Evolutionary conservation across 92 coral and sea anemone species (phyloP), one percentile per base, ranked within the genome.

Genomic region (Plumapathes pennacea): DNA sequence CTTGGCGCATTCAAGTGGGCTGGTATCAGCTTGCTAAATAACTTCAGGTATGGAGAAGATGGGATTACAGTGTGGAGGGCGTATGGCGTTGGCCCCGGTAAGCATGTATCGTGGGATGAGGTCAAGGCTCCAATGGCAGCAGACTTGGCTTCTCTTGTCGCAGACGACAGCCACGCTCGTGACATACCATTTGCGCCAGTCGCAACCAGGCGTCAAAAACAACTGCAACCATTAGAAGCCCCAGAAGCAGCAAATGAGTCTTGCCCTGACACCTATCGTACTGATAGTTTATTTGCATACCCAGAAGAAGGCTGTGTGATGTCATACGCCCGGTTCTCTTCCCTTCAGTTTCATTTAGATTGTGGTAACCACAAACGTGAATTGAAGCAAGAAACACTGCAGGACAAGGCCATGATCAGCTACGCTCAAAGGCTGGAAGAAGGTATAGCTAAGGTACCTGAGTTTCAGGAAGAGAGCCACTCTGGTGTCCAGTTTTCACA

Each of bases 371-470:
- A 74, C 34, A 54, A 63, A 59, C 56, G 54, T 40, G 74, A 49
- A 14, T 74, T 74, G 3, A 74, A 74, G 56, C 62, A 32, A 18
- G 67, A 74, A 63, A 51, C 74, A 2, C 54, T 74, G 8, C 52
- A 39, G 17, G 74, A 77, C 71, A 77, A 77, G 60, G 84, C 84
- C 19, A 58, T 77, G 53, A 46, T 58, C 4, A 11, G 54, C 15
- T 74, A 76, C 57, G 64, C 70, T 46, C 54, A 64, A 39, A 67
- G 59, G 50, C 62, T 76, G 36, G 76, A 57, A 40, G 53, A 62
- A 25, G 83, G 83, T 14, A 47, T 32, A 12, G 38, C 69, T 13
- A 40, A 52, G 28, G 62, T 60, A n/a, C 63, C 62, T 39, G 66
- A 60, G 47, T 46, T 63, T 42, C 46, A 25, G 18, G 14, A 11